These are phyloP conservation scores for Limnodromus scolopaceus DNA, from an alignment of 2,797 vertebrate genomes.

Conservation along the genomic window DNA sequence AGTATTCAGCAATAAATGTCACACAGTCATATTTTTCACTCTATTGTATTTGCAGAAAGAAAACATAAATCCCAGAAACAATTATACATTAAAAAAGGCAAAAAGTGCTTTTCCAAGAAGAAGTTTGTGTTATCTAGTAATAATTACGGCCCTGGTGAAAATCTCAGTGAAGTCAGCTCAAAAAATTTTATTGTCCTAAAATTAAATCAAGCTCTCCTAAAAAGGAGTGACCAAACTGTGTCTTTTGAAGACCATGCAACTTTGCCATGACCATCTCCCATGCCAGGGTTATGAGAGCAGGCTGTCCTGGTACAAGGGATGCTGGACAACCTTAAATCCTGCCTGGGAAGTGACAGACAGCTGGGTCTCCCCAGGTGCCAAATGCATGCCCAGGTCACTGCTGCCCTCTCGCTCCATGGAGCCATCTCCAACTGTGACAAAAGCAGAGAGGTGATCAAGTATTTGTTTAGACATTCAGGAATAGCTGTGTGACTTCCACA, in stretches of 20 bases:
- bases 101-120: not conserved
- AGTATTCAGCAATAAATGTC: not conserved
- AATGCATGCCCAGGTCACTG: not conserved
- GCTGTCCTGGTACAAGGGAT: not conserved
- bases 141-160: not conserved
- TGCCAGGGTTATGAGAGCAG: not conserved
- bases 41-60: not conserved
- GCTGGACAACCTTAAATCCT: not conserved
- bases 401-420: fast-evolving
- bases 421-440: not conserved
- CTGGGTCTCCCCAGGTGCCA: not conserved
- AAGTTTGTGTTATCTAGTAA: not conserved
- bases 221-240: not conserved
- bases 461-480: not conserved
- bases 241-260: not conserved
- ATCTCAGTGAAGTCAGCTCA: not conserved
- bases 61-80: not conserved
- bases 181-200: not conserved
- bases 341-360: not conserved
- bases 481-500: not conserved
- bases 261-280: not conserved
- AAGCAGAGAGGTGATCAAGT: not conserved
- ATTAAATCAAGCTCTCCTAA: not conserved
- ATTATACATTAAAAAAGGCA: not conserved
- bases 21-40: not conserved